These are phyloP conservation scores for Heptranchias perlo DNA, from an alignment of 2,113 vertebrate genomes.

Conservation along the genomic window DNA sequence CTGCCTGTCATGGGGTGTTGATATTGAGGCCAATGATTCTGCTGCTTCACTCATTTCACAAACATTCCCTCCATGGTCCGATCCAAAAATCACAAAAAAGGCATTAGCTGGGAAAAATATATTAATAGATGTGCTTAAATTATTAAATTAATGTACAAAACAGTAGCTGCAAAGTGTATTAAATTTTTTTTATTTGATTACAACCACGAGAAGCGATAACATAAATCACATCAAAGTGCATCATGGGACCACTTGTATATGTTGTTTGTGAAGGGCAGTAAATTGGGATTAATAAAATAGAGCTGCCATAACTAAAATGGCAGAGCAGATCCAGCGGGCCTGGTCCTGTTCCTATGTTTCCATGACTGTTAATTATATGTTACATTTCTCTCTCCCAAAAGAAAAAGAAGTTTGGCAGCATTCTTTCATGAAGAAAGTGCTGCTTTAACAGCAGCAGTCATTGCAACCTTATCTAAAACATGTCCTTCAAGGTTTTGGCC, in stretches of 20 bases:
- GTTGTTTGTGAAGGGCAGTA: neutral
- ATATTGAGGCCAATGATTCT: neutral
- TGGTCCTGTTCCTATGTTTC: neutral
- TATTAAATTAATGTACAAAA: neutral
- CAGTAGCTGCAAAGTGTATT: neutral
- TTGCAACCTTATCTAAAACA: neutral
- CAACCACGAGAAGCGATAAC: neutral
- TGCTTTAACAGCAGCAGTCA: neutral
- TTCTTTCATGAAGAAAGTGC: slow-evolving; percentile 18
- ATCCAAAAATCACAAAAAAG: neutral
- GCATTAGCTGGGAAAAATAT: neutral
- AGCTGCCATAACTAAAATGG: neutral
- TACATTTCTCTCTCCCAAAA: neutral
- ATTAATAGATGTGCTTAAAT: neutral
- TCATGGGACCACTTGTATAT: neutral
- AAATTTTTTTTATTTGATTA: neutral
- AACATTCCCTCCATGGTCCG: neutral
- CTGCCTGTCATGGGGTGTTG: too few species aligned
- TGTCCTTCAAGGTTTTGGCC: neutral
- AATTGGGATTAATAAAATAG: slow-evolving; percentile 13
- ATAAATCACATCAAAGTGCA: neutral
- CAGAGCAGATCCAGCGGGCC: neutral
- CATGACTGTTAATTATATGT: neutral
- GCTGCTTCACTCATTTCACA: neutral
- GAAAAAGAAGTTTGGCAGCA: neutral